A percentile compares a stretch with the other conserved stretches of the same genome.
These are phyloP conservation scores for Cerceris ruficornis DNA, from an alignment of 2,888 invertebrate species.

Conservation along the genomic window DNA sequence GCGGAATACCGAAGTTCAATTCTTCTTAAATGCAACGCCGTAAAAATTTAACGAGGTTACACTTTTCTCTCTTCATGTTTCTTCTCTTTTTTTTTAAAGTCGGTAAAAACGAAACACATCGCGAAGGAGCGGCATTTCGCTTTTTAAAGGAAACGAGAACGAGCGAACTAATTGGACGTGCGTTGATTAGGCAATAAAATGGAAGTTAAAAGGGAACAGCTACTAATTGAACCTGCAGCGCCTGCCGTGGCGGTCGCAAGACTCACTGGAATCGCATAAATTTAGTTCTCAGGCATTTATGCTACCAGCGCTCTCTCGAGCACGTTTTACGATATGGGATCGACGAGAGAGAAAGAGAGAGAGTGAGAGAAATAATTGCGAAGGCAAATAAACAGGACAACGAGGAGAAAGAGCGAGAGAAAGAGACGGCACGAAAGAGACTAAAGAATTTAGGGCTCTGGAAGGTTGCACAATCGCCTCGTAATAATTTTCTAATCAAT, in stretches of 20 bases:
- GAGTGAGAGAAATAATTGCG: background rate
- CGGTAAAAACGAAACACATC: background rate
- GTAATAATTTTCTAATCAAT: slow-evolving; percentile 41
- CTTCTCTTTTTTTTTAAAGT: background rate
- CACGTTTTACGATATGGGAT: background rate
- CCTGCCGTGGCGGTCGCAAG: background rate
- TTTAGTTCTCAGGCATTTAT: background rate
- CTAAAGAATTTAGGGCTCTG: slow-evolving; percentile 38
- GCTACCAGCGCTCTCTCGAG: background rate
- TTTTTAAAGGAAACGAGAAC: slow-evolving; percentile 63
- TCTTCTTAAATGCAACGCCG: too few species aligned
- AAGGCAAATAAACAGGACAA: background rate
- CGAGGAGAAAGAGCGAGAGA: background rate
- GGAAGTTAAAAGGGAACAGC: slow-evolving; percentile 51
- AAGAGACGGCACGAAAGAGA: background rate
- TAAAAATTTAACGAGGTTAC: background rate
- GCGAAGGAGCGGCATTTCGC: slow-evolving; percentile 23
- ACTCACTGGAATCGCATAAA: slow-evolving; percentile 27
- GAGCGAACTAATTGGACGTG: slow-evolving; percentile 64
- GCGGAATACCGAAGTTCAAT: too few species aligned
- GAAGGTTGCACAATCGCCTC: slow-evolving; percentile 21
- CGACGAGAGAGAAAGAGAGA: slow-evolving; percentile 1
- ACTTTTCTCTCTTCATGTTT: too few species aligned
- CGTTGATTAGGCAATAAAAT: slow-evolving; percentile 67
- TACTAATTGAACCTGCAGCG: slow-evolving; percentile 38